phyloP scores from a whole-genome alignment of 1,140 invertebrate species.

The Penaeus japonicus region DNA sequence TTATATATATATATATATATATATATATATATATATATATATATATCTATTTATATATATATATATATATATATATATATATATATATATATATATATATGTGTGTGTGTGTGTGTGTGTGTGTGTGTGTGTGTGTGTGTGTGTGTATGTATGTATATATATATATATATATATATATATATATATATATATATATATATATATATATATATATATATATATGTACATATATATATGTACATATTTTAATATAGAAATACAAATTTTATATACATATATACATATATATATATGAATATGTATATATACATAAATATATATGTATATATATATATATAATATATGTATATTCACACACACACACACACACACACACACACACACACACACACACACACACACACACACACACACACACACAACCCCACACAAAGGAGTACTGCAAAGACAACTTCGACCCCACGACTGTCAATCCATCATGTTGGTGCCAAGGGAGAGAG shows the following conservation, averaged over 20 bases:
- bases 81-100: neutral
- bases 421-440: neutral
- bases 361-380: neutral
- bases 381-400: neutral
- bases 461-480: constrained; percentile 2
- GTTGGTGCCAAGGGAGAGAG: neutral
- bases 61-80: neutral
- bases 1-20: too few species aligned
- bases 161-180: neutral
- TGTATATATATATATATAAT: neutral
- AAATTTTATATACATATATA: neutral
- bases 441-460: neutral
- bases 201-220: neutral
- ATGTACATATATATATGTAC: too few species aligned
- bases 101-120: too few species aligned
- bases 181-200: neutral
- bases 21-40: too few species aligned
- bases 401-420: neutral
- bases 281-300: neutral
- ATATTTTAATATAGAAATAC: neutral
- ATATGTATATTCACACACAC: neutral
- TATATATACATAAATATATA: neutral
- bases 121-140: neutral
- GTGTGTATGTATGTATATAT: too few species aligned
- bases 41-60: too few species aligned